These are phyloP conservation scores for Chaetura pelagica DNA, from an alignment of 2,113 vertebrate species.

Conservation along the genomic window DNA sequence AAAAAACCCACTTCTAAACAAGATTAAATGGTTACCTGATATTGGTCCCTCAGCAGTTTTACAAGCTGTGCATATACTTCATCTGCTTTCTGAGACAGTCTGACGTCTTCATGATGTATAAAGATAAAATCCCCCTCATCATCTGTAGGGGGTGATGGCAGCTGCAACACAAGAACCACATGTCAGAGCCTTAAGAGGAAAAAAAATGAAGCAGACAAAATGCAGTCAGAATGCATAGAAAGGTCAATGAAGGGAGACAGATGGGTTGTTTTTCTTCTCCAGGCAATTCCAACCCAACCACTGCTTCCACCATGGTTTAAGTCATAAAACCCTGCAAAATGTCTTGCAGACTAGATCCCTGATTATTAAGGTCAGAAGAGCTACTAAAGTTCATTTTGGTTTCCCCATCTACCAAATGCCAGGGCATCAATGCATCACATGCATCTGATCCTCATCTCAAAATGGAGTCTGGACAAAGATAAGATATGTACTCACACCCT, in stretches of 20 bases:
- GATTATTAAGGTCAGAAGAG: background rate
- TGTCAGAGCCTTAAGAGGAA: background rate
- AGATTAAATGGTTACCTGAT: slow-evolving; percentile 77
- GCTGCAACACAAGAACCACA: slow-evolving; percentile 71
- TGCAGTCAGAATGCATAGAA: background rate
- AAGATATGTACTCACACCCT: background rate
- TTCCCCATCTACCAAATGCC: background rate
- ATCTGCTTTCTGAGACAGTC: slow-evolving; percentile 87
- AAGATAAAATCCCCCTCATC: slow-evolving; percentile 92
- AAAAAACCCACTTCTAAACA: background rate
- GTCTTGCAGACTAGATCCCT: background rate
- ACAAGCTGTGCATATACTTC: slow-evolving; percentile 88
- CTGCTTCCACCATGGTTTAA: background rate
- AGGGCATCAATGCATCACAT: background rate
- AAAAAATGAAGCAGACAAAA: background rate
- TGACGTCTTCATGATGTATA: slow-evolving; percentile 90
- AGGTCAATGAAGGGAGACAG: background rate
- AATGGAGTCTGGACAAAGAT: background rate
- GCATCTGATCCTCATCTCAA: background rate
- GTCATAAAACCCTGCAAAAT: background rate
- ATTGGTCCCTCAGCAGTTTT: slow-evolving; percentile 89
- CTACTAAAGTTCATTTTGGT: background rate
- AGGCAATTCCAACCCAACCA: background rate
- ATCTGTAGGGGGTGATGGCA: slow-evolving; percentile 91
- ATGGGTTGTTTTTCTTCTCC: background rate